Base-by-base conservation (phyloP, 2,113 vertebrate genomes). In the Vulpes ferrilata region DNA sequence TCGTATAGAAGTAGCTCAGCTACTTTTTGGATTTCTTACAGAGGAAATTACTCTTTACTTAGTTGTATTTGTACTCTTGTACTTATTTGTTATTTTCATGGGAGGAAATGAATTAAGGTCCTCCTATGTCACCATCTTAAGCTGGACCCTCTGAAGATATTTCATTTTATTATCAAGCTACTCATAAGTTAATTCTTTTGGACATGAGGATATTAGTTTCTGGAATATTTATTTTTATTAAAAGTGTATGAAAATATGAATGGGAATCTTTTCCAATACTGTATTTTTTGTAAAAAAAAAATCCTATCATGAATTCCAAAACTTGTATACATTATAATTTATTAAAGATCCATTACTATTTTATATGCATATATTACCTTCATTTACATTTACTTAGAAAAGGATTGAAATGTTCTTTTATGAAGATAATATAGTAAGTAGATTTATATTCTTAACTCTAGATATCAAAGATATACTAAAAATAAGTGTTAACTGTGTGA, bases 121-220 rank as follows among this genome's bases (percentile, higher is more conserved):
- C 38, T 43, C 8, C 20, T 62, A n/a, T 43, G 60, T n/a, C 53
- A 35, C 55, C n/a, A 17, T 76, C 87, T 48, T 60, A 27, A 89
- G 48, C 57, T 89, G 59, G 55, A 62, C 9, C 57, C 27, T 67
- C 97, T 99, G 89, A 99, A 99, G 99, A 99, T 99, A 98, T 93
- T 88, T 86, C 53, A 79, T 83, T 96, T 96, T 51, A 69, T 83
- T 79, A 87, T 76, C n/a, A 90, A 65, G 22, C 10, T 80, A 32
- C 23, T 27, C 0, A 15, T 90, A 53, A 80, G 32, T 19, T 79
- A 90, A 83, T 64, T 92, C 55, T 92, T 84, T 71, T 48, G 10
- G 23, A 64, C 2, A 88, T 93, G 38, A 87, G 11, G 4, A 92
- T 62, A 86, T 23, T 62, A 73, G 15, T 67, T 60, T 57, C 65